These are phyloP conservation scores for Luidia sarsii DNA, from an alignment of 53 echinoderm and acorn worm species.

Conservation along the genomic window DNA sequence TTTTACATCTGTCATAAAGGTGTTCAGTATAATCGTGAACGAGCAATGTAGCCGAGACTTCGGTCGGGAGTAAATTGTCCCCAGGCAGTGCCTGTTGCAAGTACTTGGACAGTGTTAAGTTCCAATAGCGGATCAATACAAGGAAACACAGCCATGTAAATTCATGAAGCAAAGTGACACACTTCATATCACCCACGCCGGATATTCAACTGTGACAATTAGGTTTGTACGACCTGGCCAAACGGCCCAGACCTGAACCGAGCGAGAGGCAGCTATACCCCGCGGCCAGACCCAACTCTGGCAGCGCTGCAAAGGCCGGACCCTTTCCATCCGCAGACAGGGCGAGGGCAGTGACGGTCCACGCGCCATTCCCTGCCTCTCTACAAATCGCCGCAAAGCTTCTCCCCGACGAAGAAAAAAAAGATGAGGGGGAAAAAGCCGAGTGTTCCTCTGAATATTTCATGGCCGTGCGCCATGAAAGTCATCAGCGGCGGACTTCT, in stretches of 20 bases:
- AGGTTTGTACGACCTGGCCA: conserved; percentile 8
- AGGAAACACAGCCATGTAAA: conserved; percentile 63
- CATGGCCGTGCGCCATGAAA: conserved; percentile 13
- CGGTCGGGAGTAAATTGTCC: conserved; percentile 24
- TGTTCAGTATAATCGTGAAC: too few species aligned
- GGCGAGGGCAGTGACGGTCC: too few species aligned
- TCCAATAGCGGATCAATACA: conserved; percentile 49
- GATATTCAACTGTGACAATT: conserved; percentile 65
- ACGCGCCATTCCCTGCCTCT: too few species aligned
- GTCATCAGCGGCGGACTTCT: neutral
- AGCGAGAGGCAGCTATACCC: neutral
- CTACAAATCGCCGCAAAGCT: conserved; percentile 33
- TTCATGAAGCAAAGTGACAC: conserved; percentile 45
- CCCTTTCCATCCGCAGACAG: too few species aligned
- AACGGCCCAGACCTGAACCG: neutral
- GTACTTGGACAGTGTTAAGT: conserved; percentile 51
- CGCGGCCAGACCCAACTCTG: neutral
- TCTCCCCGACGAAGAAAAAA: conserved; percentile 2
- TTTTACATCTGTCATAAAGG: too few species aligned
- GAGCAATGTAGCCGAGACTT: conserved; percentile 1
- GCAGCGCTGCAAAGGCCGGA: neutral
- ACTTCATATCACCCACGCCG: conserved; percentile 36
- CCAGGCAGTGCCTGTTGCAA: conserved; percentile 37
- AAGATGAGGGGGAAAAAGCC: neutral
- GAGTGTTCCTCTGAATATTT: conserved; percentile 46